Percentiles rank a stretch among this genome's conserved stretches.
Evolutionary conservation across 2,888 invertebrate genomes (phyloP).

Genomic region (Amphipyra berbera): DNA sequence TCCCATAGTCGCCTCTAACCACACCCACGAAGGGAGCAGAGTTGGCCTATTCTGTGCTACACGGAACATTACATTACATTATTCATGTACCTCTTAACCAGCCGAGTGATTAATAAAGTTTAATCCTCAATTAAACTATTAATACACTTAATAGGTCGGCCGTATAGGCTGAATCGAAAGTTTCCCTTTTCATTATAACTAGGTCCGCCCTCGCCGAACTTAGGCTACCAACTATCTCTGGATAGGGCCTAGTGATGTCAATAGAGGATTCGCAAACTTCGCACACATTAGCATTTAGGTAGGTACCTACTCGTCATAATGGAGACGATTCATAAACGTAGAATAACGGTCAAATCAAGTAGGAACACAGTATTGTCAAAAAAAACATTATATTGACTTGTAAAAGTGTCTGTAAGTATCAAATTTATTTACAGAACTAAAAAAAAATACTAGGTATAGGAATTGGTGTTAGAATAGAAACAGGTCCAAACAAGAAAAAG

Average conservation of each 20-base stretch:
- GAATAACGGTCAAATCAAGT: not conserved
- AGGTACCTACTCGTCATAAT: not conserved
- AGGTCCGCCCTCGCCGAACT: slow-evolving; percentile 1
- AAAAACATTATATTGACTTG: too few relatives aligned
- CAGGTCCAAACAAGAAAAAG: too few relatives aligned
- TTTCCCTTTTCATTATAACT: slow-evolving; percentile 28
- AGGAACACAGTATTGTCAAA: too few relatives aligned
- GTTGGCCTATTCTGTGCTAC: too few relatives aligned
- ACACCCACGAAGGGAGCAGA: too few relatives aligned
- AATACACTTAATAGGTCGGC: slow-evolving; percentile 24
- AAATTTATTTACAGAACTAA: too few relatives aligned
- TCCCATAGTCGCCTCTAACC: too few relatives aligned
- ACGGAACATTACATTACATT: too few relatives aligned
- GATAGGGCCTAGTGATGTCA: slow-evolving; percentile 8
- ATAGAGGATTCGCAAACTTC: slow-evolving; percentile 24
- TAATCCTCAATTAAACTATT: slow-evolving; percentile 44
- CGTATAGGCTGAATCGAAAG: slow-evolving; percentile 28
- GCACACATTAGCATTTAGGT: slow-evolving; percentile 11
- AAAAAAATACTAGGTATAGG: too few relatives aligned
- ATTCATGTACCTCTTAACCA: not conserved
- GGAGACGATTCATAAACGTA: slow-evolving; percentile 3
- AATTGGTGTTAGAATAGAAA: too few relatives aligned
- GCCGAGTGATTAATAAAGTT: slow-evolving; percentile 35
- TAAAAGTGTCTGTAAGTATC: too few relatives aligned
- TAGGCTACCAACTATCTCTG: slow-evolving; percentile 18